Base-by-base conservation (phyloP, 2,888 invertebrate species). In the Chalcis sispes region DNA sequence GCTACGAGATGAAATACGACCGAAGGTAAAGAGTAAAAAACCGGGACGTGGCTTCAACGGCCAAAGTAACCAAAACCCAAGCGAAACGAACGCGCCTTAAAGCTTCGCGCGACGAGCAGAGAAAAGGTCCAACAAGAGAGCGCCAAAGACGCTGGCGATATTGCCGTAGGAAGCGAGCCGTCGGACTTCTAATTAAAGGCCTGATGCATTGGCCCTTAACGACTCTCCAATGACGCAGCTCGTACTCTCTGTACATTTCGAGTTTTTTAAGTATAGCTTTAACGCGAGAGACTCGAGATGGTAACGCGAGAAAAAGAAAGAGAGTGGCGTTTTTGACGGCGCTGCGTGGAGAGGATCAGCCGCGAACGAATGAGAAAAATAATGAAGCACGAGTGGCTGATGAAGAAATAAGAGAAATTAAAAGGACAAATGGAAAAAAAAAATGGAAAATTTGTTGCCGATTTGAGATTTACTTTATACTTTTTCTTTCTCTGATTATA, bases 261-360 rank as follows among this genome's bases (percentile, higher is more conserved):
- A 81, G 80, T 59, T 80, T 81, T 80, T 80, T 75, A 80, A 81
- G 80, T 78, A n/a, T n/a, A 77, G 79, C 80, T 80, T 80, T 80
- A 46, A 15, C 2, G n/a, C 46, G 46, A 46, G 46, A 46, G 46
- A n/a, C n/a, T n/a, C n/a, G n/a, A 15, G 40, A 25, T 13, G 32
- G n/a, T 27, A 8, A 5, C 2, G 25, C 2, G 48, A 15, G 52
- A 25, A 20, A 13, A 29, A 48, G 50, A 58, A 29, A 54, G 40
- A 66, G 52, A 36, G 50, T n/a, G 23, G n/a, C n/a, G n/a, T n/a
- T n/a, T n/a, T n/a, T n/a, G n/a, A n/a, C n/a, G n/a, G n/a, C n/a
- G n/a, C n/a, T n/a, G n/a, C n/a, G n/a, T n/a, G n/a, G n/a, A n/a
- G n/a, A n/a, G 27, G 7, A 2, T 15, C 46, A 8, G 1, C 2